Percentiles rank a stretch among this genome's conserved stretches.
Evolutionary conservation across 2,888 invertebrate genomes (phyloP).

Genomic region (Sycophila texana): DNA sequence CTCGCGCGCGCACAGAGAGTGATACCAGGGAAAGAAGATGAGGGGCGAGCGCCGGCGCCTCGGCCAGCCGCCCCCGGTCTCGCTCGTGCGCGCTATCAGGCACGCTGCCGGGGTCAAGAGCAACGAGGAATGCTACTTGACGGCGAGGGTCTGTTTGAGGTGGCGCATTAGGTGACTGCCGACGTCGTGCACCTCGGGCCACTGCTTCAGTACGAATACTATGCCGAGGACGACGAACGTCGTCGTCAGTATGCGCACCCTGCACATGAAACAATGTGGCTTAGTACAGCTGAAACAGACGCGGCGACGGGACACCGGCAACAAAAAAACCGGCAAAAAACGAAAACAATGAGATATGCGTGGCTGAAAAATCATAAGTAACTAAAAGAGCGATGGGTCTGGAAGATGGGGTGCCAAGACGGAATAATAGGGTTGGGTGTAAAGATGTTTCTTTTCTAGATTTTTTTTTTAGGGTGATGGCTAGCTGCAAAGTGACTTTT

Average conservation of each 20-base stretch:
- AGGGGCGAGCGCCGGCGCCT: not conserved
- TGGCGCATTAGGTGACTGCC: slow-evolving; percentile 87
- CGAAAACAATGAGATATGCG: slow-evolving; percentile 69
- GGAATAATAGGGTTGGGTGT: not conserved
- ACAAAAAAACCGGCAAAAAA: slow-evolving; percentile 53
- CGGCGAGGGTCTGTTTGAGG: slow-evolving; percentile 87
- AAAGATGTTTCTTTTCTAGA: not conserved
- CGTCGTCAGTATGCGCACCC: slow-evolving; percentile 91
- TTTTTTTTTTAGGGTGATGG: too few species aligned
- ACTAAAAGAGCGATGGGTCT: not conserved
- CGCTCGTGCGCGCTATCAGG: not conserved
- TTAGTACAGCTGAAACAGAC: slow-evolving; percentile 75
- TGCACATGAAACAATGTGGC: slow-evolving; percentile 78
- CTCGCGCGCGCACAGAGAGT: slow-evolving; percentile 4
- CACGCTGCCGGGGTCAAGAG: slow-evolving; percentile 17
- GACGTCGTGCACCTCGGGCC: slow-evolving; percentile 91
- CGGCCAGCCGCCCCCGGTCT: not conserved
- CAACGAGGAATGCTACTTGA: slow-evolving; percentile 78
- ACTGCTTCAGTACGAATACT: slow-evolving; percentile 90
- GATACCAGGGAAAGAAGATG: slow-evolving; percentile 3
- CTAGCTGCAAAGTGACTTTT: too few species aligned
- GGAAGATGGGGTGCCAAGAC: not conserved
- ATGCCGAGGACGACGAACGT: slow-evolving; percentile 87
- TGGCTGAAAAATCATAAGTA: slow-evolving; percentile 53
- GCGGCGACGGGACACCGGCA: slow-evolving; percentile 61